These are phyloP conservation scores for Yponomeuta plumbellus DNA, from an alignment of 2,888 invertebrate genomes.

Conservation along the genomic window DNA sequence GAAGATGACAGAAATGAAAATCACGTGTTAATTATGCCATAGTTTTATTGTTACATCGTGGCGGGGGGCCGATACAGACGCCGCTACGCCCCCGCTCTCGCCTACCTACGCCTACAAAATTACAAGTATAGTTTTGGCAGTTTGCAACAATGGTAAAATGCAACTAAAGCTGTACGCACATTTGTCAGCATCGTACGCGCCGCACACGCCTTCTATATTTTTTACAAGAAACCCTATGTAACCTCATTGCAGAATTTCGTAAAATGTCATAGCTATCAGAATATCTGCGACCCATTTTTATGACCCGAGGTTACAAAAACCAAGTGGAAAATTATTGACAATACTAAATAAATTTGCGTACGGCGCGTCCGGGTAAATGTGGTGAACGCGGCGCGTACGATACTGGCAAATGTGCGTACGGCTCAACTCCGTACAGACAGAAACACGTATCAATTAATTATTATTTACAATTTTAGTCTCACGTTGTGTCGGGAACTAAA, in stretches of 20 bases:
- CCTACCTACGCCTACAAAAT: slow-evolving; percentile 21
- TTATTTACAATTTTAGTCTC: slow-evolving; percentile 56
- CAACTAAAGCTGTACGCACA: slow-evolving; percentile 39
- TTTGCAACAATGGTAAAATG: slow-evolving; percentile 74
- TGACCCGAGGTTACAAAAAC: no score
- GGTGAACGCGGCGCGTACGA: no score
- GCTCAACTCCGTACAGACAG: slow-evolving; percentile 47
- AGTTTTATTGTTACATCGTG: slow-evolving; percentile 67
- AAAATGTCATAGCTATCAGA: no score
- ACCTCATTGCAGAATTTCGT: no score
- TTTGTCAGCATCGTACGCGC: no score
- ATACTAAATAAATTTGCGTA: no score
- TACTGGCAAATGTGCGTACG: no score
- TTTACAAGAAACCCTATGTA: no score
- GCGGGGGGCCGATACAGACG: slow-evolving; percentile 36
- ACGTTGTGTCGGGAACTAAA: slow-evolving; percentile 38
- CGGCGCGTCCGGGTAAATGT: no score
- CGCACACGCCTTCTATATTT: no score
- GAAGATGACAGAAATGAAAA: slow-evolving; percentile 1
- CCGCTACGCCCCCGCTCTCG: slow-evolving; percentile 32
- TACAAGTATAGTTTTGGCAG: slow-evolving; percentile 62
- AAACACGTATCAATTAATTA: slow-evolving; percentile 55
- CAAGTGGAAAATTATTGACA: no score
- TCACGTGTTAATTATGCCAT: slow-evolving; percentile 59
- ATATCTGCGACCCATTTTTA: no score